Conservation (phyloP, 1,140 invertebrate species). For the Marisa cornuarietis region DNA sequence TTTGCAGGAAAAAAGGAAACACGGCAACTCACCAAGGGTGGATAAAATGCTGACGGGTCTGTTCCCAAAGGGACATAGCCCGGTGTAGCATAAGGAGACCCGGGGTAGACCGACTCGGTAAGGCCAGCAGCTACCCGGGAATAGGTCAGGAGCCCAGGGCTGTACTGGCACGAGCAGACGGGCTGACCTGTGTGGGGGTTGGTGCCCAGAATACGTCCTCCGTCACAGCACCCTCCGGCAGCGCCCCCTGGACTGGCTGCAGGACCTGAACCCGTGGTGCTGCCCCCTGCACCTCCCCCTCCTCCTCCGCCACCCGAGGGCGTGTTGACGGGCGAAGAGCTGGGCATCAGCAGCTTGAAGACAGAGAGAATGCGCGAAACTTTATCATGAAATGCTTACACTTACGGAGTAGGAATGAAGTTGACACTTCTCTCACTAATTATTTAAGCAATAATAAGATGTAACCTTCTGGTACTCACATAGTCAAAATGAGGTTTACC, state of each 20-base stretch:
- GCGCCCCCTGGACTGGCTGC: conserved; percentile 6
- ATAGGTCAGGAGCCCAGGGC: conserved; percentile 62
- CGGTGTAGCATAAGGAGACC: conserved; percentile 67
- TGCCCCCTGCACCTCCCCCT: conserved; percentile 33
- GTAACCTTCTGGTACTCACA: no score
- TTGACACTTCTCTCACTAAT: no score
- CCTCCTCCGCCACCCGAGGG: conserved; percentile 30
- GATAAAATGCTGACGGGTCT: conserved; percentile 95
- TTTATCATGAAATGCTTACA: no score
- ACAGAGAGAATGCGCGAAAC: neutral
- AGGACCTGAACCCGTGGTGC: conserved; percentile 67
- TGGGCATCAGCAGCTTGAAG: conserved; percentile 24
- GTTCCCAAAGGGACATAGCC: conserved; percentile 59
- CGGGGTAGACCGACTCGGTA: conserved; percentile 60
- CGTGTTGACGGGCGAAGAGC: conserved; percentile 50
- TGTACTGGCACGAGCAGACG: conserved; percentile 95
- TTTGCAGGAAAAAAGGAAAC: neutral
- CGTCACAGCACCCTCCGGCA: conserved; percentile 80
- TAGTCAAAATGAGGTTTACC: no score
- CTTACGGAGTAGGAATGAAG: no score
- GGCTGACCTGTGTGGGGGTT: conserved; percentile 94
- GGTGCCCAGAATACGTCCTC: conserved; percentile 91
- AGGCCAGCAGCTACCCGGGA: conserved; percentile 74
- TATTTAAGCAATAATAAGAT: no score
- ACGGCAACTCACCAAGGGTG: conserved; percentile 89